Conservation (phyloP, 2,797 vertebrate species). For the Centropyge bicolor region DNA sequence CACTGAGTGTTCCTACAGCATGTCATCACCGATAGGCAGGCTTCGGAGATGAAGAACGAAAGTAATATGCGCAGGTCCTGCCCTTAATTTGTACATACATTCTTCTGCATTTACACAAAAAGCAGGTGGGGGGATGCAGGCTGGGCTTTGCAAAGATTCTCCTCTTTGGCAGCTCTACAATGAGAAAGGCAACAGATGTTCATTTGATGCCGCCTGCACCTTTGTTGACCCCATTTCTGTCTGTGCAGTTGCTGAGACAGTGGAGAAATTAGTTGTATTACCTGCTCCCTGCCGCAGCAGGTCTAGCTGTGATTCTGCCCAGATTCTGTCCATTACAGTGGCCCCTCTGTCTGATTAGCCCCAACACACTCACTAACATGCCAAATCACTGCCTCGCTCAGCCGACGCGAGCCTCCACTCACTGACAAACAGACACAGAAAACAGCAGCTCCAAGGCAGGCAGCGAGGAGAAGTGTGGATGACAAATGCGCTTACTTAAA, state of each 20-base stretch:
- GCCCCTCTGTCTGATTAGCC: constrained; percentile 97
- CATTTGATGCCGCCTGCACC: constrained; percentile 93
- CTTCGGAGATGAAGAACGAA: constrained; percentile 77
- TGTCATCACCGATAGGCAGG: constrained; percentile 67
- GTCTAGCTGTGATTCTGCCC: constrained; percentile 98
- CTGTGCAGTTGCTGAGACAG: constrained; percentile 90
- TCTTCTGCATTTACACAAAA: constrained; percentile 82
- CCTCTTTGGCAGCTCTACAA: constrained; percentile 85
- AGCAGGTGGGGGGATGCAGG: constrained; percentile 41
- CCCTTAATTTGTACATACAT: constrained; percentile 88
- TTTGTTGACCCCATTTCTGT: constrained; percentile 95
- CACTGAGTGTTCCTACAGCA: constrained; percentile 76
- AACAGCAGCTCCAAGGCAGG: constrained; percentile 42
- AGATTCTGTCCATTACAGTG: constrained; percentile 99
- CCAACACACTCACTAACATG: constrained; percentile 99
- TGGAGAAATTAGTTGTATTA: constrained; percentile 99
- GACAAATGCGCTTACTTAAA: constrained; percentile 58
- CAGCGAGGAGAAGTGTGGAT: constrained; percentile 25
- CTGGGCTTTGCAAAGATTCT: constrained; percentile 67
- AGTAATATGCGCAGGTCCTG: constrained; percentile 86
- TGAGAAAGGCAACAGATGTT: constrained; percentile 92
- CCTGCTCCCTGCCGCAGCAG: constrained; percentile 88
- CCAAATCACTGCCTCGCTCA: constrained; percentile 98
- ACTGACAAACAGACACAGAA: constrained; percentile 69
- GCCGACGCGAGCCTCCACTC: constrained; percentile 85